phyloP scores from a whole-genome alignment of 1,140 invertebrate species.

The Cyrtorhinus lividipennis region DNA sequence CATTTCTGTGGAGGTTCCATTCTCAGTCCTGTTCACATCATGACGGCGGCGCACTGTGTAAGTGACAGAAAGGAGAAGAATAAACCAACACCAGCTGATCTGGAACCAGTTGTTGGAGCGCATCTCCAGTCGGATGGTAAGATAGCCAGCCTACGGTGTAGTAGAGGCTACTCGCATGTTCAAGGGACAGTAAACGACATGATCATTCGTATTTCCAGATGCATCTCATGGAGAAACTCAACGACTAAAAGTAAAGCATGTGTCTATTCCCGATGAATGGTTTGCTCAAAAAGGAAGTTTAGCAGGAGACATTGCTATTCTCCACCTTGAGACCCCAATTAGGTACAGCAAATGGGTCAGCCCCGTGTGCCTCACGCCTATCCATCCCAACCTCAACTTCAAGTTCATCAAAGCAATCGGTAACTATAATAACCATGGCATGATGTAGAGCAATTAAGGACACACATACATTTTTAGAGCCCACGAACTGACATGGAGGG shows the following conservation, averaged over 20 bases:
- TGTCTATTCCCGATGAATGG: not conserved
- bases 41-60: constrained; percentile 44
- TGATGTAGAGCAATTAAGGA: too few relatives aligned
- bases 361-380: constrained; percentile 30
- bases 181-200: too few relatives aligned
- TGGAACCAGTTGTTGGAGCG: not conserved
- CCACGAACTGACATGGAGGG: too few relatives aligned
- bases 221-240: not conserved
- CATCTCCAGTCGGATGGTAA: not conserved
- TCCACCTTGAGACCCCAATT: constrained; percentile 39
- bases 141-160: too few relatives aligned
- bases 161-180: too few relatives aligned
- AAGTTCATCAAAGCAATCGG: constrained; percentile 1
- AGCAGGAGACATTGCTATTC: constrained; percentile 44
- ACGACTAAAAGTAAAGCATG: not conserved
- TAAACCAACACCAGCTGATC: not conserved
- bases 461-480: too few relatives aligned
- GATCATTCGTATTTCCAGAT: too few relatives aligned
- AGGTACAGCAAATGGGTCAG: constrained; percentile 36
- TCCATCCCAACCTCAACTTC: not conserved
- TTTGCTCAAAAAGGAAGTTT: not conserved
- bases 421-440: too few relatives aligned
- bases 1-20: constrained; percentile 43
- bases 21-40: constrained; percentile 33
- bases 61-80: constrained; percentile 4